Evolutionary conservation across 2,888 invertebrate species (phyloP).

Genomic region (Andricus quercusramuli): DNA sequence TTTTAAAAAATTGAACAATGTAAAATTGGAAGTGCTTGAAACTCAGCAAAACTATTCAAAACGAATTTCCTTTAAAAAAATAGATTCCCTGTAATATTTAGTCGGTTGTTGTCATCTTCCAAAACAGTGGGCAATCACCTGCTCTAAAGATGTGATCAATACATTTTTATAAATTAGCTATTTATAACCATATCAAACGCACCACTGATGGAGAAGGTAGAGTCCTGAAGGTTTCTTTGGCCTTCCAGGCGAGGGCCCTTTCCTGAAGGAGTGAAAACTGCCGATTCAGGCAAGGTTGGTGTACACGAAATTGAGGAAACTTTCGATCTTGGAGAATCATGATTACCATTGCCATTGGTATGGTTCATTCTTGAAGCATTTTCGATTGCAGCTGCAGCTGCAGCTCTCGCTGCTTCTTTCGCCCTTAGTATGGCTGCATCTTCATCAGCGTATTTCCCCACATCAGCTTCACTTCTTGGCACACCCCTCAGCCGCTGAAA

Average conservation of each 20-base stretch:
- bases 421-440: conserved; percentile 69
- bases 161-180: too few relatives aligned
- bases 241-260: conserved; percentile 87
- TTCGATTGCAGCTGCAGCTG: conserved; percentile 58
- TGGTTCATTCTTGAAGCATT: conserved; percentile 55
- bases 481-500: conserved; percentile 71
- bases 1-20: too few relatives aligned
- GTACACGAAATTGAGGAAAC: conserved; percentile 61
- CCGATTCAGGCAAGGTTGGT: conserved; percentile 80
- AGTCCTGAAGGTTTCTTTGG: conserved; percentile 90
- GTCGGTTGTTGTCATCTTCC: too few relatives aligned
- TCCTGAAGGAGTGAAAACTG: conserved; percentile 83
- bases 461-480: conserved; percentile 70
- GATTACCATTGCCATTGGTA: conserved; percentile 70
- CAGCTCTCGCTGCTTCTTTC: conserved; percentile 68
- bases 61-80: too few relatives aligned
- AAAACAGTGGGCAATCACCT: too few relatives aligned
- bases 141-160: too few relatives aligned
- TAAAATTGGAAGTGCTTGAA: too few relatives aligned
- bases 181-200: conserved; percentile 69
- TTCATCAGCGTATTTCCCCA: conserved; percentile 73
- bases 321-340: conserved; percentile 66
- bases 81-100: too few relatives aligned
- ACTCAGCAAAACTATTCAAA: too few relatives aligned
- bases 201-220: conserved; percentile 96